phyloP scores from a whole-genome alignment of 2,888 invertebrate species.

The Agrochola litura region DNA sequence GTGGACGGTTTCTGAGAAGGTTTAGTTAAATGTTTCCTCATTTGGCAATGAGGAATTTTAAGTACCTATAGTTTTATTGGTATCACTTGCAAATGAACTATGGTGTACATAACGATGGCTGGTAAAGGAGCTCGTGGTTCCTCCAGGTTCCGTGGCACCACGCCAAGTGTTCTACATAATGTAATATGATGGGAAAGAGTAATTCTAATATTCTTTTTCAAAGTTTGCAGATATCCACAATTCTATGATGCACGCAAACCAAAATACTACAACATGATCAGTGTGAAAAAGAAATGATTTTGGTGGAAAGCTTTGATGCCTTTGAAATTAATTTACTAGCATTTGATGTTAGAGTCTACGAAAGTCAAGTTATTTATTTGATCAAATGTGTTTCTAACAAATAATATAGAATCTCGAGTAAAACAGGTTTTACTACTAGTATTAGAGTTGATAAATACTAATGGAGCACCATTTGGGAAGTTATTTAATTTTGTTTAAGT shows the following conservation, averaged over 20 bases:
- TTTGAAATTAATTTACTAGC: conserved; percentile 5
- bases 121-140: conserved; percentile 14
- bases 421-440: background rate
- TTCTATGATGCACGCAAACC: background rate
- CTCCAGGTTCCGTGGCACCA: conserved; percentile 27
- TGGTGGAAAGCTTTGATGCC: background rate
- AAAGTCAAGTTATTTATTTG: background rate
- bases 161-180: conserved; percentile 33
- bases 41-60: background rate
- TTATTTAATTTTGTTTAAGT: conserved; percentile 72
- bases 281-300: background rate
- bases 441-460: background rate
- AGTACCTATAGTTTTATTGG: too few relatives aligned
- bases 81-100: too few relatives aligned
- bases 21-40: conserved; percentile 34
- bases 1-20: conserved; percentile 11
- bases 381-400: background rate
- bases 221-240: conserved; percentile 15
- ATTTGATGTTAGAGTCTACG: background rate
- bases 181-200: conserved; percentile 17
- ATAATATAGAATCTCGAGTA: background rate
- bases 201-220: conserved; percentile 21
- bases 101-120: conserved; percentile 5
- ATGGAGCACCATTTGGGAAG: conserved; percentile 57
- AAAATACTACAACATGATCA: background rate